Conservation (phyloP, 2,797 vertebrate genomes). For the Percopsis omiscomaycus region DNA sequence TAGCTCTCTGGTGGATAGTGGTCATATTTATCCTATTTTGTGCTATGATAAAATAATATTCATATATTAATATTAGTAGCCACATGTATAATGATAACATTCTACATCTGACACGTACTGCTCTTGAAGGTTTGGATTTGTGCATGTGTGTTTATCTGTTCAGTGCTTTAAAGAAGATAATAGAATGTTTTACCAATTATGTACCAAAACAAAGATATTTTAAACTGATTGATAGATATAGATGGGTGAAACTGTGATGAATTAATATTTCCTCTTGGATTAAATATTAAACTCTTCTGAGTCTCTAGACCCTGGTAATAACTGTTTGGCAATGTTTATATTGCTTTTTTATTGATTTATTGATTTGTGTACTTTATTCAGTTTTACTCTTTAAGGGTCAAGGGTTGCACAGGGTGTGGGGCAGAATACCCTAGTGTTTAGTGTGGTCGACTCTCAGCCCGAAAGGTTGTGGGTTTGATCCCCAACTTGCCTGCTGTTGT, state of each 20-base stretch:
- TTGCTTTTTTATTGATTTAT: background rate
- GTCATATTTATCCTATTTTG: too few species aligned
- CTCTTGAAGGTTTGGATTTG: background rate
- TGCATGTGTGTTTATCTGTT: background rate
- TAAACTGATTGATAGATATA: slow-evolving; percentile 4
- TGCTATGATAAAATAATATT: too few species aligned
- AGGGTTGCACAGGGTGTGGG: too few species aligned
- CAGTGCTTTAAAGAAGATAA: background rate
- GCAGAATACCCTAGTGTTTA: too few species aligned
- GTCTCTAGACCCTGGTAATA: slow-evolving; percentile 14
- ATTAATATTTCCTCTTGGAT: slow-evolving; percentile 17
- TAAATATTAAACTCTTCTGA: slow-evolving; percentile 3
- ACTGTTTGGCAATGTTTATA: background rate
- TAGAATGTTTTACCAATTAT: background rate
- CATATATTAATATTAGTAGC: too few species aligned
- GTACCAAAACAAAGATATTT: background rate
- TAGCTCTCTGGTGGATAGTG: slow-evolving; percentile 3
- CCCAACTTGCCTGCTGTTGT: too few species aligned
- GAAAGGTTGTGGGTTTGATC: too few species aligned
- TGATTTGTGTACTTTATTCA: too few species aligned
- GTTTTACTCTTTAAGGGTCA: too few species aligned
- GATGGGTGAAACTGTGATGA: background rate
- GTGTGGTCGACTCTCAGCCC: too few species aligned
- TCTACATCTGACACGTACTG: too few species aligned
- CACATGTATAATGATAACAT: too few species aligned